Base-by-base conservation (phyloP, 2,797 vertebrate genomes). In the Falco novaeseelandiae region DNA sequence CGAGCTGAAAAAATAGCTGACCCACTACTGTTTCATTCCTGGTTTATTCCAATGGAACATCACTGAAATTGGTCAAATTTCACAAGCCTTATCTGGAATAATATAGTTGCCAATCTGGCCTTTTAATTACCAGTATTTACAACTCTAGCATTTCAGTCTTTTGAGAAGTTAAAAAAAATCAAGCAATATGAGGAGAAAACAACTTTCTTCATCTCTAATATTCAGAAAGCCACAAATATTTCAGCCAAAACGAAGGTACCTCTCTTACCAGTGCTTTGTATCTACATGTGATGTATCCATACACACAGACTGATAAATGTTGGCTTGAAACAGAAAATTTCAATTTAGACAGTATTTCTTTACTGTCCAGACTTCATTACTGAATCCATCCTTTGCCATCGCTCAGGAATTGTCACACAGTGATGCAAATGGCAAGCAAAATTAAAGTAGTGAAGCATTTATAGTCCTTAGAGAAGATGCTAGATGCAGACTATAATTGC, bases 401-500 rank as follows among this genome's bases (percentile, higher is more conserved):
- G 46, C 86, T 95, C 27, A 14, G 48, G 73, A 80, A 77, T 93
- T 83, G 78, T 76, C 40, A 72, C 58, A 80, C 44, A 70, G 67
- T 63, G 52, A 91, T 95, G 49, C 80, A 94, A 95, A 91, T 93
- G 87, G 58, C 83, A 90, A 93, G 42, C 61, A 91, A 87, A 95
- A 90, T 95, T 88, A 54, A 96, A 95, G 94, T 48, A 67, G 18
- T 51, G 58, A 73, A 74, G 88, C 91, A 88, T 83, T 95, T 95
- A 71, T 67, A 52, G 69, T 95, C 95, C 79, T 96, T 73, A 42
- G 72, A 84, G 95, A 94, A 88, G 79, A 95, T 78, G 49, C 79
- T 92, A 93, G 83, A 91, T 89, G 73, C 52, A 74, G 91, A 85
- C 72, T 92, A 23, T 81, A 81, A 96, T 96, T 97, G 95, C 83